These are phyloP conservation scores for Drosophila kohkoa DNA, from an alignment of 1,140 invertebrate genomes.

Conservation along the genomic window DNA sequence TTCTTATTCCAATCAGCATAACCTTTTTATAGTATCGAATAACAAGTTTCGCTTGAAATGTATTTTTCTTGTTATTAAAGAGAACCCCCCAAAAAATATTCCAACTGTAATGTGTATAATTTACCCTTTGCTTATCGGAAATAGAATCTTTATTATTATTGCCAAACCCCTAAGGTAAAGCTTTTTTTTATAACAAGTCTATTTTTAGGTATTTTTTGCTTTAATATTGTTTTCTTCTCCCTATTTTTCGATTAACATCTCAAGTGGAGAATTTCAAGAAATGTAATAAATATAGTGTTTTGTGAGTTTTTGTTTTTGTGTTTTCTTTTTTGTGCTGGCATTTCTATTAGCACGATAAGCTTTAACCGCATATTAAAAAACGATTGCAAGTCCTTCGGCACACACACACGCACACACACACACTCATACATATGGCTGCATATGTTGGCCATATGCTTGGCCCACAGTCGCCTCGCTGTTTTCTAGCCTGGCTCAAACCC, in stretches of 20 bases:
- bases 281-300: conserved; percentile 1
- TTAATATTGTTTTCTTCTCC: background rate
- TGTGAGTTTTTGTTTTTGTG: no score
- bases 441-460: conserved; percentile 23
- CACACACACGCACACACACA: background rate
- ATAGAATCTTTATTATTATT: no score
- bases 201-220: background rate
- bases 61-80: no score
- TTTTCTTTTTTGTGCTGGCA: background rate
- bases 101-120: no score
- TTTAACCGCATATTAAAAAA: conserved; percentile 15
- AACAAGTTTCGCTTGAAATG: no score
- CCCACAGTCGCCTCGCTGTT: background rate
- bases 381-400: conserved; percentile 16
- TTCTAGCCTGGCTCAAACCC: background rate
- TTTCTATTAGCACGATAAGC: conserved; percentile 9
- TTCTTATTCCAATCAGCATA: no score
- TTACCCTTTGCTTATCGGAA: no score
- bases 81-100: no score
- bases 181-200: background rate
- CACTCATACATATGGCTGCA: conserved; percentile 7
- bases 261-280: background rate
- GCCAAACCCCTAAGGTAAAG: background rate
- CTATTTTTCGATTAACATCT: background rate
- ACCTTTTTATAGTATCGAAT: no score